Conservation (phyloP, 2,113 vertebrate genomes). For the Rhinolophus ferrumequinum region DNA sequence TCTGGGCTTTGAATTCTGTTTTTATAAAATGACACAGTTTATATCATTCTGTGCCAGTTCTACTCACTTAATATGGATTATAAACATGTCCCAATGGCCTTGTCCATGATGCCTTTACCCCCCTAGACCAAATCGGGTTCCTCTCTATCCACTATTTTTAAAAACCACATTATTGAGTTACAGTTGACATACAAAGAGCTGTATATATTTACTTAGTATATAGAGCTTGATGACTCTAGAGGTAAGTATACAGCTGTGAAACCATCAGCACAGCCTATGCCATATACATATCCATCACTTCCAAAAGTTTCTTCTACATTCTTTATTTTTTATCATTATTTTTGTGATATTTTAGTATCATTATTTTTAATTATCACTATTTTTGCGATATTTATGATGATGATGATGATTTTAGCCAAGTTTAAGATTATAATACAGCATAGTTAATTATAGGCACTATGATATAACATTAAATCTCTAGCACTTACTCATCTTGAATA, state of each 20-base stretch:
- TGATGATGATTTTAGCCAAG: background rate
- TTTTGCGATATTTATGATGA: too few species aligned
- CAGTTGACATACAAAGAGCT: background rate
- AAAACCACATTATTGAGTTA: background rate
- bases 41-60: background rate
- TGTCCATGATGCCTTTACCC: background rate
- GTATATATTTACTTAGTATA: background rate
- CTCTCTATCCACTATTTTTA: background rate
- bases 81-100: background rate
- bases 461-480: background rate
- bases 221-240: background rate
- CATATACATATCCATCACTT: too few species aligned
- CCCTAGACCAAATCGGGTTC: background rate
- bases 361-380: too few species aligned
- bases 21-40: background rate
- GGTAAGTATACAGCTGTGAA: background rate
- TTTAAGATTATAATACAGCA: background rate
- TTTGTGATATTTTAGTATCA: too few species aligned
- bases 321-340: too few species aligned
- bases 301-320: too few species aligned
- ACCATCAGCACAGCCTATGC: background rate
- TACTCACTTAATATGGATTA: background rate
- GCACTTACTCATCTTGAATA: background rate
- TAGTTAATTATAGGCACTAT: fast-evolving
- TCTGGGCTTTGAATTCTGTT: background rate